A percentile compares a stretch with the other conserved stretches of the same genome.
Conservation (phyloP, 2,797 vertebrate genomes). For the Aotus griseimembra region DNA sequence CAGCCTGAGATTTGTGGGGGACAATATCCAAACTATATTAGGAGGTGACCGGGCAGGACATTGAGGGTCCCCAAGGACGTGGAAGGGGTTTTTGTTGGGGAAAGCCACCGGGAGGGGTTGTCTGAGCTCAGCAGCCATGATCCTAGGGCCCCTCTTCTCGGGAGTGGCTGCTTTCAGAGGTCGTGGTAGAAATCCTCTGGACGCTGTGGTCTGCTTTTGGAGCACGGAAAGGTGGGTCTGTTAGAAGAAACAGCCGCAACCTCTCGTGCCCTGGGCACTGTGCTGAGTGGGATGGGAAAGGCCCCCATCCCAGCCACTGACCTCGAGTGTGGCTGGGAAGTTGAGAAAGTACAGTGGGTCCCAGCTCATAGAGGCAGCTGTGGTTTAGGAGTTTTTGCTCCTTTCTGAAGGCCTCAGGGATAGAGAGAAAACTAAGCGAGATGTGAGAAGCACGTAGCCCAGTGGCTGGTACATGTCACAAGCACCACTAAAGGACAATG, state of each 20-base stretch:
- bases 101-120: not conserved
- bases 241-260: too few relatives aligned
- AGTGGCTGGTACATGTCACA: not conserved
- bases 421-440: not conserved
- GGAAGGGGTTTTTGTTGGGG: not conserved
- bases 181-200: not conserved
- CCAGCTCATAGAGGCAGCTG: not conserved
- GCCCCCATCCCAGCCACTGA: not conserved
- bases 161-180: not conserved
- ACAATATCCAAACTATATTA: too few relatives aligned
- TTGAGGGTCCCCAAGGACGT: not conserved
- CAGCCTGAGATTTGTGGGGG: too few relatives aligned
- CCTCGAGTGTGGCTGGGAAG: too few relatives aligned
- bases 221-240: not conserved
- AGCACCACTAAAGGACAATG: not conserved
- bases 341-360: not conserved
- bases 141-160: not conserved
- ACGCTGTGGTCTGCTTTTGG: not conserved
- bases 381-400: too few relatives aligned
- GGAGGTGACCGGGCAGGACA: too few relatives aligned
- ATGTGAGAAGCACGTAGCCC: fast-evolving
- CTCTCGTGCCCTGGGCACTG: not conserved
- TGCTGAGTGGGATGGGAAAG: not conserved
- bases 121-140: not conserved
- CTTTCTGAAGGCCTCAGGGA: not conserved